phyloP scores from a whole-genome alignment of 2,113 vertebrate species.

The Cryptotis parvus region DNA sequence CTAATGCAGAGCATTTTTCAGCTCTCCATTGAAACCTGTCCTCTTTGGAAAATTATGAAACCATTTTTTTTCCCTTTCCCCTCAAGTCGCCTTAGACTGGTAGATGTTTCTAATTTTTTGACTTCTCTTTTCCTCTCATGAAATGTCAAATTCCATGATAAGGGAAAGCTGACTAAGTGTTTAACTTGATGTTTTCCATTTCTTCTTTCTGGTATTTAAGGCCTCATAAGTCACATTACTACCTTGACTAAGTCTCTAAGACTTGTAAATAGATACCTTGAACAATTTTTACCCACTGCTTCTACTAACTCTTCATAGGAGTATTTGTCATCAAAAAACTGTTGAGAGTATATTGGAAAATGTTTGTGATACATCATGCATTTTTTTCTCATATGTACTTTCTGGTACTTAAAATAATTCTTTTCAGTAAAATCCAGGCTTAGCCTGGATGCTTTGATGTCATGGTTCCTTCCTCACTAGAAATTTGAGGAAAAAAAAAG shows the following conservation, averaged over 20 bases:
- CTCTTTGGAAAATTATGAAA: background rate
- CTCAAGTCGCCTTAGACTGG: background rate
- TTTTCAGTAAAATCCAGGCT: background rate
- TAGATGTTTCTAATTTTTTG: background rate
- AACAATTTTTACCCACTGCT: background rate
- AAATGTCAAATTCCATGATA: background rate
- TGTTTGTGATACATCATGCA: background rate
- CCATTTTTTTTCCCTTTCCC: background rate
- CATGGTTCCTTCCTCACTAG: background rate
- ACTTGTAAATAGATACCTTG: background rate
- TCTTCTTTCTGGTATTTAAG: background rate
- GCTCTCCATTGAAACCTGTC: background rate
- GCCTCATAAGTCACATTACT: background rate
- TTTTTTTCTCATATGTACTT: conserved; percentile 20
- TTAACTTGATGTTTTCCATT: background rate
- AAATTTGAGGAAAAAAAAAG: background rate
- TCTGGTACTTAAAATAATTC: background rate
- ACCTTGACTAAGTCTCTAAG: background rate
- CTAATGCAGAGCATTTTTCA: background rate
- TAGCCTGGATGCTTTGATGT: background rate
- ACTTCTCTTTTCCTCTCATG: background rate
- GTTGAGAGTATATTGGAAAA: background rate
- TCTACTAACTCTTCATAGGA: conserved; percentile 7
- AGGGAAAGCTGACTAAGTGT: background rate
- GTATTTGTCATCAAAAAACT: background rate